Evolutionary conservation across 2,888 invertebrate genomes (phyloP).

Genomic region (Achlya flavicornis): DNA sequence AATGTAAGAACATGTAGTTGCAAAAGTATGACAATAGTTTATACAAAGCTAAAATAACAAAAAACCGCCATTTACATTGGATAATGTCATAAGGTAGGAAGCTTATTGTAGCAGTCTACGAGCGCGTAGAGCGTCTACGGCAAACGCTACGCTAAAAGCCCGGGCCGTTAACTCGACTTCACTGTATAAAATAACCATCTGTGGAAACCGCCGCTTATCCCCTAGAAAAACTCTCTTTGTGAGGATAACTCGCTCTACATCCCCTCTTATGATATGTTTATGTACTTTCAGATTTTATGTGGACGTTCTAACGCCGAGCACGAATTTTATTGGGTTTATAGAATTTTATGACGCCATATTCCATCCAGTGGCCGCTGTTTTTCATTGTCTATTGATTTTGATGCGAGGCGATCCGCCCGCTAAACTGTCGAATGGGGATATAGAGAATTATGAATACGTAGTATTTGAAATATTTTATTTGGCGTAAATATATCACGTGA

Average conservation of each 20-base stretch:
- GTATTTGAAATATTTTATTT: not conserved
- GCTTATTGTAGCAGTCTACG: conserved; percentile 31
- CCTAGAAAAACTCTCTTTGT: conserved; percentile 78
- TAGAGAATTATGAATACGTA: conserved; percentile 25
- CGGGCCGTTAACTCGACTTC: conserved; percentile 71
- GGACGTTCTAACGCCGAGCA: conserved; percentile 81
- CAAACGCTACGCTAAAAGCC: conserved; percentile 51
- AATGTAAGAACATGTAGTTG: not conserved
- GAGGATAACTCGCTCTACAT: conserved; percentile 76
- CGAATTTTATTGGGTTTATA: conserved; percentile 83
- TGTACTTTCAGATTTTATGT: conserved; percentile 83
- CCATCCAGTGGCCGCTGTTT: conserved; percentile 77
- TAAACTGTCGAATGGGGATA: conserved; percentile 52
- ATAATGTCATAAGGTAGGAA: conserved; percentile 26
- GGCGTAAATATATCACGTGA: not conserved
- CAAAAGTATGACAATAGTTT: conserved; percentile 14
- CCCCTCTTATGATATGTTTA: conserved; percentile 84
- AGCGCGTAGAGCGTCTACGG: conserved; percentile 43
- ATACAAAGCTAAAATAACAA: conserved; percentile 10
- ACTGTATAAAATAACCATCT: conserved; percentile 84
- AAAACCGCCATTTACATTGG: conserved; percentile 22
- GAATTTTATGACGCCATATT: conserved; percentile 80
- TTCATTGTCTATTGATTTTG: conserved; percentile 81
- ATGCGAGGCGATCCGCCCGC: conserved; percentile 48
- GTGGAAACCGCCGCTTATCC: conserved; percentile 76